Conservation (phyloP, 2,888 invertebrate species). For the Sphecodes monilicornis region DNA sequence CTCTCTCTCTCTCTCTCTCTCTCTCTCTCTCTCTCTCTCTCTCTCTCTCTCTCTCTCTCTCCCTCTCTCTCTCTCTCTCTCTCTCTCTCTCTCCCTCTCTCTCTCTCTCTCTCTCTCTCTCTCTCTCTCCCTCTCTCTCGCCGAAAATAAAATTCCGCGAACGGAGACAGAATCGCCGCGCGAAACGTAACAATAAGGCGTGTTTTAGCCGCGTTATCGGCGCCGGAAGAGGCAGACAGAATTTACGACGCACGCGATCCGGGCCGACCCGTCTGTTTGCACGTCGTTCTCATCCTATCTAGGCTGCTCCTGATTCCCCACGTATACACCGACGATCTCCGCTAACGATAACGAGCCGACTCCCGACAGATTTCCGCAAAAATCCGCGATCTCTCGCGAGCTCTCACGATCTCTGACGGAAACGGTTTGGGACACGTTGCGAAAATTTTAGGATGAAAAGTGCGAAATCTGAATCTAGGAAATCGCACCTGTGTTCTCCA, state of each 20-base stretch:
- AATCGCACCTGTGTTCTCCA: neutral
- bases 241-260: constrained; percentile 66
- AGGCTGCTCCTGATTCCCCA: constrained; percentile 61
- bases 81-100: neutral
- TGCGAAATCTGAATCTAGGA: neutral
- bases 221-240: constrained; percentile 57
- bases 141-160: constrained; percentile 9
- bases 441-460: neutral
- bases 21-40: neutral
- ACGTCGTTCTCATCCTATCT: constrained; percentile 66
- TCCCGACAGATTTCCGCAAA: constrained; percentile 4
- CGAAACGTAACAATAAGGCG: constrained; percentile 61
- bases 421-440: neutral
- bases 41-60: neutral
- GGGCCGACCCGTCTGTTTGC: constrained; percentile 66
- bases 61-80: no score
- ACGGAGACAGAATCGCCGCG: constrained; percentile 54
- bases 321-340: constrained; percentile 42
- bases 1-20: neutral
- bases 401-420: neutral
- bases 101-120: neutral
- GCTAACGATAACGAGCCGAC: constrained; percentile 49
- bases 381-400: neutral
- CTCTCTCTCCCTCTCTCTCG: neutral
- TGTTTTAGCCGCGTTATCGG: constrained; percentile 66